Evolutionary conservation across 1,140 invertebrate species (phyloP), one percentile per base, ranked within the genome.

Genomic region (Trichogramma pretiosum): DNA sequence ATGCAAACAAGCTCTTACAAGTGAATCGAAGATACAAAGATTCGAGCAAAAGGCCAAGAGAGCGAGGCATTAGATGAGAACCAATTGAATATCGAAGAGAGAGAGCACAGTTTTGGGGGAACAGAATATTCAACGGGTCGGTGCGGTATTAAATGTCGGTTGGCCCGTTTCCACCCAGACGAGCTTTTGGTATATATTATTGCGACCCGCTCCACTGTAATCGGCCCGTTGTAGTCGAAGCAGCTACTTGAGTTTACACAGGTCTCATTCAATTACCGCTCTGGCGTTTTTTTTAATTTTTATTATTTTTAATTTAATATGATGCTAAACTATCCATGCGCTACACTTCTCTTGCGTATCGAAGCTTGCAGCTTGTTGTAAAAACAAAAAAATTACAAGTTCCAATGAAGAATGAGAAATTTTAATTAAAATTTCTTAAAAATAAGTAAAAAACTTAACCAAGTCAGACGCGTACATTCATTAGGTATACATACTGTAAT

Each of bases 41-140:
- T 41, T 13, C 18, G 60, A 61, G 64, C 52, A 58, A 63, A 58
- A 67, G 63, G 68, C 70, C 66, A 71, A 71, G n/a, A n/a, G n/a
- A n/a, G n/a, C n/a, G n/a, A n/a, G n/a, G n/a, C n/a, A n/a, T 70
- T 71, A 71, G 64, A 67, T 60, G 59, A 60, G 39, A 65, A 61
- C 61, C 65, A 69, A 71, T 71, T 71, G 64, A 70, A 71, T 71
- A 71, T 69, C 65, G 61, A 62, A 17, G 28, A 17, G 59, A 61
- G 11, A 28, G 22, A 21, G 30, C 30, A 61, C 64, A 55, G 65
- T 67, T 46, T 65, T 58, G 50, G 42, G 57, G 50, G 67, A 70
- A n/a, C n/a, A n/a, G n/a, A n/a, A 71, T 69, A 70, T 70, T 70
- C 64, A 65, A 65, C 58, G 62, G 53, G 50, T 56, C 47, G 54